Percentiles rank a stretch among this genome's conserved stretches.
Conservation (phyloP, 2,113 vertebrate genomes). For the Irena cyanogastra region DNA sequence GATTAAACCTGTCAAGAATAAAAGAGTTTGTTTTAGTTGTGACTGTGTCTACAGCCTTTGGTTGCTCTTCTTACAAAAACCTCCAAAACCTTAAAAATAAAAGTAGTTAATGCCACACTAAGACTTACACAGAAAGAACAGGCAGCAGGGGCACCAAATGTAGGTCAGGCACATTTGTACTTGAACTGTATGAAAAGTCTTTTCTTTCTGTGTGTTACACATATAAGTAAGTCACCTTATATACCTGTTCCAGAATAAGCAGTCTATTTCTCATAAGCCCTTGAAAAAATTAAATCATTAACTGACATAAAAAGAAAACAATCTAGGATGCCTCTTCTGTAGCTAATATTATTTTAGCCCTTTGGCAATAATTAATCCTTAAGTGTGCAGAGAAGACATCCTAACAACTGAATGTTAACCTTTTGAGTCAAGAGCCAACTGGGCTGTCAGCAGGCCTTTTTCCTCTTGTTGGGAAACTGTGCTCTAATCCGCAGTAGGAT, state of each 20-base stretch:
- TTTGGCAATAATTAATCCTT: background rate
- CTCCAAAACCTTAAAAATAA: background rate
- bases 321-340: background rate
- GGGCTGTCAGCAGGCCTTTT: background rate
- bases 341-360: background rate
- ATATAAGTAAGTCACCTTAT: background rate
- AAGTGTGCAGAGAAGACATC: background rate
- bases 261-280: background rate
- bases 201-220: background rate
- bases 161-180: conserved; percentile 1
- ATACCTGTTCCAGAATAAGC: background rate
- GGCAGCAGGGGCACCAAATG: background rate
- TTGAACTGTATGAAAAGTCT: background rate
- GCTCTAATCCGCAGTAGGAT: background rate
- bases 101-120: background rate
- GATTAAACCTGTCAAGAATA: conserved; percentile 50
- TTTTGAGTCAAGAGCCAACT: background rate
- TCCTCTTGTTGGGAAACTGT: background rate
- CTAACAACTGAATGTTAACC: background rate
- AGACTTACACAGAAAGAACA: background rate
- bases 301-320: background rate
- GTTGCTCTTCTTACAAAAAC: background rate
- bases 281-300: conserved; percentile 12
- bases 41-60: conserved; percentile 8
- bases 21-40: conserved; percentile 32